Evolutionary conservation across 2,888 invertebrate species (phyloP), one percentile per base, ranked within the genome.

Genomic region (Bombylius discolor): DNA sequence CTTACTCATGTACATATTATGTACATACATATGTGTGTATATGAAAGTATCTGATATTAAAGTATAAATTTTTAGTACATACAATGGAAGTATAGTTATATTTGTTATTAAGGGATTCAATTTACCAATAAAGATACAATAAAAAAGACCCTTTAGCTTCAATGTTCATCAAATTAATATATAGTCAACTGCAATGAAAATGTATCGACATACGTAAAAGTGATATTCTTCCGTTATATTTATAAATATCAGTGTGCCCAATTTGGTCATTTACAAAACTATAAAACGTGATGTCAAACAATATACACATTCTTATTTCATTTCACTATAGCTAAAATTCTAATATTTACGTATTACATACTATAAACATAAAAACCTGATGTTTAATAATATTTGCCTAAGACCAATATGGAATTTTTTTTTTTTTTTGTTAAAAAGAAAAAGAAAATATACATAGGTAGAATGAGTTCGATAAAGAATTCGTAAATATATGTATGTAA

Each of bases 241-340:
- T 23, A 23, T 23, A 23, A 23, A 23, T 45, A 49, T 50, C 51
- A 51, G 51, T 56, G 58, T 53, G 53, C 56, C 58, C 56, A 58
- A 58, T 58, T 58, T 53, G 51, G 58, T 56, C 56, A 56, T 58
- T 58, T 53, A 49, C 51, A 51, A 51, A 56, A 52, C 58, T 58
- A 58, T 56, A 56, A 58, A 58, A 53, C 53, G 56, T 54, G 49
- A 54, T 54, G 49, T 54, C 11, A 42, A 11, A 42, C 12, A 36
- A 36, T 42, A 4, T 42, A 42, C 8, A 42, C 5, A 42, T 23
- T 23, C 23, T 23, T 23, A 23, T 23, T 23, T 23, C 23, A 23
- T 3, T 23, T 23, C 3, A 23, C 23, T 3, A 23, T 23, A 23
- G 23, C 23, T 23, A 23, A 1, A 23, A 23, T 23, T 23, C 23